Percentiles rank a stretch among this genome's conserved stretches.
Evolutionary conservation across 2,113 vertebrate genomes (phyloP).

Genomic region (Eclectus roratus): DNA sequence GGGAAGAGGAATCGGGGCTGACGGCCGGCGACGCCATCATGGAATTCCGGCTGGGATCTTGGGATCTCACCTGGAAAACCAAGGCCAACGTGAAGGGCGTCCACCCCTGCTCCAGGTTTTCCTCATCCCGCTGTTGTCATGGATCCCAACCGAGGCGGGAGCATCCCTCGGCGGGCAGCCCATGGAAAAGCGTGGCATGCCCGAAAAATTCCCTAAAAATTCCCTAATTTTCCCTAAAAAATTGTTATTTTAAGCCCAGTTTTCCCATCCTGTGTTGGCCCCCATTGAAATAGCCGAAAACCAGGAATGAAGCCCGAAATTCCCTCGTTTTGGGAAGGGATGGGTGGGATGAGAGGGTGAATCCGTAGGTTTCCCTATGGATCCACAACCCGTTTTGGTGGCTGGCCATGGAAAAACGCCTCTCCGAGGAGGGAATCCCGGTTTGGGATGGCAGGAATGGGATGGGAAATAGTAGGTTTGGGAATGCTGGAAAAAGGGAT

Average conservation of each 20-base stretch:
- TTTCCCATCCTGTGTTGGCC: fast-evolving
- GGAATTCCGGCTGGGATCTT: neutral
- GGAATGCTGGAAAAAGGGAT: too few relatives aligned
- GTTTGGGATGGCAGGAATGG: neutral
- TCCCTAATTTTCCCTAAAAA: too few relatives aligned
- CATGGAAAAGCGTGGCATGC: neutral
- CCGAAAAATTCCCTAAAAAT: neutral
- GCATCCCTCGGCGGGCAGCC: too few relatives aligned
- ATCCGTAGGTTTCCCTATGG: neutral
- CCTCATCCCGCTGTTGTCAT: fast-evolving
- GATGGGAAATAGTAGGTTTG: neutral
- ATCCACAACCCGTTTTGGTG: neutral
- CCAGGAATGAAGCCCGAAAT: fast-evolving
- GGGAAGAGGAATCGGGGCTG: slow-evolving; percentile 92
- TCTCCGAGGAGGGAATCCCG: neutral
- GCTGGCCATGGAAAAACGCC: neutral
- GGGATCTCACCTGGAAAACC: neutral
- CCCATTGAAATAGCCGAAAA: neutral
- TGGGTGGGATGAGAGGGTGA: neutral
- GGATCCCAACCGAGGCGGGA: neutral
- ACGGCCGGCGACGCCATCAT: slow-evolving; percentile 86
- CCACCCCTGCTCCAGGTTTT: too few relatives aligned
- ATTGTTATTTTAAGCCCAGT: neutral
- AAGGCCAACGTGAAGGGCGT: fast-evolving
- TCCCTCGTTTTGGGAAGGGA: neutral